Evolutionary conservation across 1,140 invertebrate species (phyloP), one percentile per base, ranked within the genome.

Genomic region (Octopus sinensis): DNA sequence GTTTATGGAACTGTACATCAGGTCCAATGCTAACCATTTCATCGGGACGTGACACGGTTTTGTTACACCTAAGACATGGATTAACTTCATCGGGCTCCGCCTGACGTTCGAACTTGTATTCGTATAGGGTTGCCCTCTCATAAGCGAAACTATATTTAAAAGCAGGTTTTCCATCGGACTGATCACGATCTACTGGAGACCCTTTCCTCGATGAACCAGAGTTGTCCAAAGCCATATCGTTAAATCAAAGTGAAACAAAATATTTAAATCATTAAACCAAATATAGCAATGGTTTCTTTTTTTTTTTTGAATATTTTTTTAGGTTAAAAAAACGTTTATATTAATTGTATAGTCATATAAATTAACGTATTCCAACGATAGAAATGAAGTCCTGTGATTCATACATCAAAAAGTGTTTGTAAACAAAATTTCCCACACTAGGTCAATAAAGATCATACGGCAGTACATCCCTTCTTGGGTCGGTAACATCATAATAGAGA

Each of bases 41-140:
- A 62, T 90, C 88, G 13, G 87, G 85, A 54, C 86, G 86, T 5
- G 86, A 85, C 7, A 87, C 87, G 68, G 88, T 84, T 9, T 85
- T 84, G 84, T 89, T 89, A 71, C 90, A 88, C 71, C 86, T 81
- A 78, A 85, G 88, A 56, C 88, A 90, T 1, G 90, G 89, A 81
- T 89, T 85, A 78, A 85, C 85, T 54, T 85, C 82, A 68, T 85
- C 88, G 0, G 88, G 88, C 4, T 83, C 76, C 1, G 88, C 83
- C 17, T 85, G 83, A 17, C 87, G 85, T 53, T 88, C 87, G 81
- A 86, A 89, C 82, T 88, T 88, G 80, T 87, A 89, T 79, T 89
- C 88, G 78, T 89, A 89, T 54, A 89, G 71, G 2, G 88, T 88
- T 1, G 88, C 88, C 56, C 87, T 83, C 68, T 89, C 88, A 81